Evolutionary conservation across 2,113 vertebrate genomes (phyloP).

Genomic region (Arothron firmamentum): DNA sequence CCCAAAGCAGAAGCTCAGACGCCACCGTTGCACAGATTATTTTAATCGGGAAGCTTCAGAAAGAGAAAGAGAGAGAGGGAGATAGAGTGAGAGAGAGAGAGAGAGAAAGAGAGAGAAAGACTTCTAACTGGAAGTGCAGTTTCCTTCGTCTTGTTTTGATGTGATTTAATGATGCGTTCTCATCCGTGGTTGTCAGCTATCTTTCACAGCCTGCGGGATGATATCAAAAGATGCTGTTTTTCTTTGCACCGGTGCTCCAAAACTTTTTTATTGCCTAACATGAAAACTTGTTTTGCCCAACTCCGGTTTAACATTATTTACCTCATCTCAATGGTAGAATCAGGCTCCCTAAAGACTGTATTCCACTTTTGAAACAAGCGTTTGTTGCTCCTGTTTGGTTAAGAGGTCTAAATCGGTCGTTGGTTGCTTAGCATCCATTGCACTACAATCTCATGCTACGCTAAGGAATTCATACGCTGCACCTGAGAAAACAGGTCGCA

Average conservation of each 20-base stretch:
- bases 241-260: too few species aligned
- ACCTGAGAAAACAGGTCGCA: neutral
- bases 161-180: neutral
- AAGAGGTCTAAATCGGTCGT: neutral
- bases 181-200: neutral
- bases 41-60: neutral
- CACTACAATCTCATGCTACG: constrained; percentile 1
- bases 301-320: too few species aligned
- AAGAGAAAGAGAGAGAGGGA: neutral
- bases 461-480: neutral
- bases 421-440: neutral
- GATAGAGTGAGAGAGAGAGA: neutral
- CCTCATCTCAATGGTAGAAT: too few species aligned
- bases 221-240: neutral
- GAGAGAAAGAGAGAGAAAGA: neutral
- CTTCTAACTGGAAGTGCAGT: neutral
- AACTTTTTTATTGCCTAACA: too few species aligned
- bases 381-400: neutral
- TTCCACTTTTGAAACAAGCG: neutral
- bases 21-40: neutral
- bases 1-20: constrained; percentile 5
- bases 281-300: too few species aligned
- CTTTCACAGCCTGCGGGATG: neutral
- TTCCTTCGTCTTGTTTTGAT: neutral
- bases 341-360: too few species aligned